phyloP scores from a whole-genome alignment of 2,888 invertebrate genomes.

The Mongoloraphidia duomilia region DNA sequence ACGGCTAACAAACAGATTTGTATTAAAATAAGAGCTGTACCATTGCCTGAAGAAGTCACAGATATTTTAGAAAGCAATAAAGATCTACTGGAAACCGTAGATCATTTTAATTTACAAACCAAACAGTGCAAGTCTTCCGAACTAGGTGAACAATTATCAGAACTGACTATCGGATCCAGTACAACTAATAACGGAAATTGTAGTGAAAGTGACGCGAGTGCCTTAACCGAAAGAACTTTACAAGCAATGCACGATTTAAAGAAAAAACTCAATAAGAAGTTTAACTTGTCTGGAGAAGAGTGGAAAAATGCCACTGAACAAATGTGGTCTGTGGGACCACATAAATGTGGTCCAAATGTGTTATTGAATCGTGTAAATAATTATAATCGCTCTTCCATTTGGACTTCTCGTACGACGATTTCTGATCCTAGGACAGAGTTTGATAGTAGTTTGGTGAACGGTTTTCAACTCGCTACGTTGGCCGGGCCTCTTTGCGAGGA shows the following conservation, averaged over 20 bases:
- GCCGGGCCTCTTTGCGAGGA: constrained; percentile 95
- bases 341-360: constrained; percentile 78
- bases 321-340: constrained; percentile 89
- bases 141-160: too few species aligned
- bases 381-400: constrained; percentile 43
- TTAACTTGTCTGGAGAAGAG: constrained; percentile 28
- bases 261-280: constrained; percentile 19
- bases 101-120: not conserved
- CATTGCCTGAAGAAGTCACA: constrained; percentile 59
- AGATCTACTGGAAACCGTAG: constrained; percentile 43
- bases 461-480: constrained; percentile 71
- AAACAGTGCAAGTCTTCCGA: too few species aligned
- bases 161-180: not conserved
- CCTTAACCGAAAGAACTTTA: constrained; percentile 31
- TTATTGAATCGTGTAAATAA: constrained; percentile 65
- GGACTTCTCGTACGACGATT: constrained; percentile 22
- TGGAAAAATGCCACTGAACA: constrained; percentile 38
- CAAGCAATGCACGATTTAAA: constrained; percentile 32
- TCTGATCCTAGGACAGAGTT: constrained; percentile 42
- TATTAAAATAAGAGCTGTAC: constrained; percentile 60
- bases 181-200: not conserved
- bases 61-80: constrained; percentile 54
- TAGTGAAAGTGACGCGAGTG: not conserved
- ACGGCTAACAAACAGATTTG: constrained; percentile 59
- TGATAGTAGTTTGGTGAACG: constrained; percentile 72